These are phyloP conservation scores for Corvus hawaiiensis DNA, from an alignment of 2,113 vertebrate genomes.

Conservation along the genomic window DNA sequence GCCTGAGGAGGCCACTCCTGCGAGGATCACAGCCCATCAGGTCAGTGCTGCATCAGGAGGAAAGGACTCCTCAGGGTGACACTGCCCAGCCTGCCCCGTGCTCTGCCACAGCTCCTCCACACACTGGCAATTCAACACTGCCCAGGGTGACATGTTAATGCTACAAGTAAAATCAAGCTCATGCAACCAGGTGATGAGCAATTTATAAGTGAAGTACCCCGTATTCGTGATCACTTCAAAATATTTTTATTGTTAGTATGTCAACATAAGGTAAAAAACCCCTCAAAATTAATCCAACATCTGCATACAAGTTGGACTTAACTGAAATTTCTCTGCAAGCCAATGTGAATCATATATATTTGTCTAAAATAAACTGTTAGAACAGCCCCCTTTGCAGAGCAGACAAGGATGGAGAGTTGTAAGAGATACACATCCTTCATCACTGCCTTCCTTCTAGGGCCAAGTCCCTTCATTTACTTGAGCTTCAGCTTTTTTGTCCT, in stretches of 20 bases:
- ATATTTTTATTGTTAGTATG: not conserved
- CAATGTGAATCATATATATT: not conserved
- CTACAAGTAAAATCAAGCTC: not conserved
- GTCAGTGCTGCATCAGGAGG: not conserved
- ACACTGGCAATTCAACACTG: not conserved
- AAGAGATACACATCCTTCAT: not conserved
- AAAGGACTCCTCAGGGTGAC: not conserved
- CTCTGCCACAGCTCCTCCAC: not conserved
- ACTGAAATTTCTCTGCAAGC: not conserved
- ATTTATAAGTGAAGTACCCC: not conserved
- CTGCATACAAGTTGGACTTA: not conserved
- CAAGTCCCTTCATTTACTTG: not conserved
- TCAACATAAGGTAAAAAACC: not conserved
- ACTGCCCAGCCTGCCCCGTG: not conserved
- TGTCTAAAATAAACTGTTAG: not conserved
- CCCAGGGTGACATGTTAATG: fast-evolving
- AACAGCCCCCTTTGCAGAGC: not conserved
- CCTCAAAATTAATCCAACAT: not conserved
- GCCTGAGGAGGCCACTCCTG: not conserved
- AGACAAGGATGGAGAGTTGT: not conserved
- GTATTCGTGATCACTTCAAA: not conserved
- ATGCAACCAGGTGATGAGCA: not conserved
- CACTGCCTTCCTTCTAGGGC: not conserved
- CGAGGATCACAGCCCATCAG: not conserved
- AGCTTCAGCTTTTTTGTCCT: not conserved